Evolutionary conservation across 92 coral and sea anemone species (phyloP), one percentile per base, ranked within the genome.

Genomic region (Bergia sp.): DNA sequence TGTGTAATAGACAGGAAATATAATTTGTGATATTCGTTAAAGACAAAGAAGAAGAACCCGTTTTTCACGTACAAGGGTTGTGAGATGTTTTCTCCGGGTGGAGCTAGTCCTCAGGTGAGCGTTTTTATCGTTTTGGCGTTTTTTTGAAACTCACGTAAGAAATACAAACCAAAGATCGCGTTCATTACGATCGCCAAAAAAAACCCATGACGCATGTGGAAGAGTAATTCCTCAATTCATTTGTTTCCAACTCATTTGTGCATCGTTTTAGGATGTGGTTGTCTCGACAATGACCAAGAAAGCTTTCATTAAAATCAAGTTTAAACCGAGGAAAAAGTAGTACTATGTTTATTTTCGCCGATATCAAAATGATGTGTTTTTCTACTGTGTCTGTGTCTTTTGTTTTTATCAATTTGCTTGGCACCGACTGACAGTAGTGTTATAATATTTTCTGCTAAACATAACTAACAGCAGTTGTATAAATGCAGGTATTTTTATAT

Each of bases 71-170:
- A 41, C n/a, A 76, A 76, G 80, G 80, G 80, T n/a, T 44, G n/a
- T 45, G 21, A 29, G 83, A 92, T 94, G 97, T 91, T 94, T 67
- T 94, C 95, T 37, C 81, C 97, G 55, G 55, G 92, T 71, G 97
- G 97, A 43, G 85, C 91, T 75, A 92, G 92, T 67, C 97, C 97
- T 57, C 97, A 94, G 94, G 97, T 94, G 89, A 36, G 88, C 5
- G 42, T 82, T 10, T 37, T 11, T 16, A 21, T 42, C 3, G 1
- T 55, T 21, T 76, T 43, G 13, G 77, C 77, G 77, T 73, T 37
- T 7, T 39, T 73, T 41, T 39, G 12, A 23, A 16, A 40, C 6
- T 7, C 13, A 15, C 15, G n/a, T 1, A 61, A 13, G 66, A 58
- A 61, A 4, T 40, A 39, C 76, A 75, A 18, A 7, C 77, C 43